These are phyloP conservation scores for Myotis lucifugus DNA, from an alignment of 2,113 vertebrate species.

Conservation along the genomic window DNA sequence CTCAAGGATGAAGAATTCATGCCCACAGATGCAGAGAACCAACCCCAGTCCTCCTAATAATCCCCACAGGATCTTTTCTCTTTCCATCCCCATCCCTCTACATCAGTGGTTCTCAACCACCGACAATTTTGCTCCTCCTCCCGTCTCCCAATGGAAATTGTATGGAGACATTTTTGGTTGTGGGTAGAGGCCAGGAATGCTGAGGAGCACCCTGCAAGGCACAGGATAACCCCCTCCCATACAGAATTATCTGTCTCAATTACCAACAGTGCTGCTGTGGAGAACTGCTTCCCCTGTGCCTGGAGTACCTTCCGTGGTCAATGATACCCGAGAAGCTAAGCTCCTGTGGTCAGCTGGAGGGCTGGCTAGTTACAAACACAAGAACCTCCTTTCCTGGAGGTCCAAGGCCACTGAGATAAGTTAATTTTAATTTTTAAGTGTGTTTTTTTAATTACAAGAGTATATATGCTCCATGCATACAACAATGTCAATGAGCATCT, in stretches of 20 bases:
- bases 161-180: background rate
- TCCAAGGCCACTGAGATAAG: background rate
- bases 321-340: background rate
- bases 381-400: background rate
- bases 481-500: background rate
- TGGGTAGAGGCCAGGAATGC: background rate
- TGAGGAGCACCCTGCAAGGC: background rate
- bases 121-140: background rate
- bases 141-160: background rate
- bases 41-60: background rate
- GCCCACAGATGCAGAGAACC: background rate
- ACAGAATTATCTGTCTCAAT: background rate
- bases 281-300: background rate
- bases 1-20: background rate
- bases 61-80: background rate
- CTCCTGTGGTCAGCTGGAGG: background rate
- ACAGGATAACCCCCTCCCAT: accelerated
- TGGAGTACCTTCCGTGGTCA: background rate
- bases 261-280: accelerated
- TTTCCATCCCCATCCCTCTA: background rate
- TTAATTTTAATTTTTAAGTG: background rate
- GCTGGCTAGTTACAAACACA: background rate
- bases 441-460: background rate
- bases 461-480: background rate
- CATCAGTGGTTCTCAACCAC: background rate